Percentiles rank a stretch among this genome's conserved stretches.
Conservation (phyloP, 2,797 vertebrate species). For the Myotis vivesi region DNA sequence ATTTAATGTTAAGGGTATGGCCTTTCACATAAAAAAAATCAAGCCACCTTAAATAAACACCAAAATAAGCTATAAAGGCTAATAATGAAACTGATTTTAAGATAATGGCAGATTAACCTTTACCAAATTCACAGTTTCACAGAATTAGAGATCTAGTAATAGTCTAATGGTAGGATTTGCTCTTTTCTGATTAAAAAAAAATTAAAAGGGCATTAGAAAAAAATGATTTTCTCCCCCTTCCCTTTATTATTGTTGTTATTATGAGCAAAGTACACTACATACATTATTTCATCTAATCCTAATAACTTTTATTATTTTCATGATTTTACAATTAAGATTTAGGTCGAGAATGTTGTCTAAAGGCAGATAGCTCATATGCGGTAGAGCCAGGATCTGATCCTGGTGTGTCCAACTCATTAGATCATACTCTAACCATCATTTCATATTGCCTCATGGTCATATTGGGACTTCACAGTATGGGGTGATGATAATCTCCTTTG, state of each 20-base stretch:
- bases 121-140: constrained; percentile 18
- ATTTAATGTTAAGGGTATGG: not conserved
- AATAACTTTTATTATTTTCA: constrained; percentile 15
- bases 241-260: not conserved
- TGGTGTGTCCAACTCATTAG: not conserved
- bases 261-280: not conserved
- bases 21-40: constrained; percentile 35
- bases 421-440: not conserved
- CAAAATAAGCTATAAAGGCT: not conserved
- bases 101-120: not conserved
- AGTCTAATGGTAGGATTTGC: not conserved
- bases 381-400: not conserved
- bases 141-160: not conserved
- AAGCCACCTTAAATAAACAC: not conserved
- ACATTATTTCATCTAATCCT: constrained; percentile 40
- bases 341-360: not conserved
- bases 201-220: not conserved
- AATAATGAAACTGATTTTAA: constrained; percentile 32
- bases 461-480: not conserved
- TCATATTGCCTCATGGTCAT: not conserved
- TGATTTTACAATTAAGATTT: not conserved
- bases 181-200: constrained; percentile 21
- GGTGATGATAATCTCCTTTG: not conserved
- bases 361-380: not conserved
- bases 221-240: not conserved